Evolutionary conservation across 2,888 invertebrate genomes (phyloP), one percentile per base, ranked within the genome.

Genomic region (Luperina testacea): DNA sequence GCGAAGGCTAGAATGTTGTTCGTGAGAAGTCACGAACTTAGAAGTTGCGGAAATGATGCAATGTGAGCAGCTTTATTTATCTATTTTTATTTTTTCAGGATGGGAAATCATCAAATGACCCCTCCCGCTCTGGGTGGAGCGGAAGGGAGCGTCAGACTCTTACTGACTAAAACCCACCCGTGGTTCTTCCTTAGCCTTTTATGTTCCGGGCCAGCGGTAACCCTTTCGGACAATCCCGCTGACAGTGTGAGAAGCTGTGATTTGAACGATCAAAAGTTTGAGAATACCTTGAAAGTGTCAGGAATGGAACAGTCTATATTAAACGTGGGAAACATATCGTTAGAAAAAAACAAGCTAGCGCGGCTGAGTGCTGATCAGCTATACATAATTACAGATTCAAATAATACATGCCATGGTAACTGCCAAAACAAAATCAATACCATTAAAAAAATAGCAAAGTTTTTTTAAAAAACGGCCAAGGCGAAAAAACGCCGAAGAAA

Each of bases 1-100:
- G 20, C 71, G 79, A 78, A 73, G 76, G 9, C 48, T 72, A 71
- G n/a, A 63, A 71, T 71, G 9, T 70, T 27, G 38, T 48, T 17
- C 11, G 13, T 72, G 78, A 68, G 45, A 61, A 71, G 61, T 67
- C 53, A 81, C 78, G 61, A 71, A 48, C 71, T 42, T 61, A 11
- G 32, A n/a, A 0, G 67, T 24, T 64, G n/a, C 15, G 42, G 45
- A n/a, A 57, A 63, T 67, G 51, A 20, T 0, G 15, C 8, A 27
- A 13, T 45, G 1, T 17, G 17, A 13, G 4, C 24, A 24, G 32
- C 32, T 1, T 32, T 32, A 32, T 32, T 32, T 32, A 32, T 32
- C 1, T 32, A 32, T 32, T 32, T 32, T 32, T 32, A 32, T 32
- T 32, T 32, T 32, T 32, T 32, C 32, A 32, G 32, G 32, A 32